These are phyloP conservation scores for Myiotriccus ornatus DNA, from an alignment of 2,797 vertebrate species.

Conservation along the genomic window DNA sequence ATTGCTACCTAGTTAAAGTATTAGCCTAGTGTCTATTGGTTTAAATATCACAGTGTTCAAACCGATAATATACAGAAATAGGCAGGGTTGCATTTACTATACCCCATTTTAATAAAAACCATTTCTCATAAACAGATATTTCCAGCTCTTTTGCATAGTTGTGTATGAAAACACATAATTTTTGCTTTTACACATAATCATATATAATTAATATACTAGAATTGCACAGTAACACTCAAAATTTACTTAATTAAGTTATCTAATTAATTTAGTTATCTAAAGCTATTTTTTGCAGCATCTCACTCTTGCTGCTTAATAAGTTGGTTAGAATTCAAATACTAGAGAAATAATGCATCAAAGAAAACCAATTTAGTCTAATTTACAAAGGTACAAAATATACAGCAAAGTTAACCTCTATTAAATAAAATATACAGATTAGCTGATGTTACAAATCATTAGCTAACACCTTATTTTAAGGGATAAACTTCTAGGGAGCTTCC, in stretches of 20 bases:
- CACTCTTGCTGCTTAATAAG: conserved; percentile 20
- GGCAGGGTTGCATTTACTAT: neutral
- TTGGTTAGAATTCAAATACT: conserved; percentile 50
- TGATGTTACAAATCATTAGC: conserved; percentile 17
- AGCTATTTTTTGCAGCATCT: neutral
- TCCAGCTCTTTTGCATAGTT: conserved; percentile 25
- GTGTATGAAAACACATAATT: neutral
- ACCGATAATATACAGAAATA: conserved; percentile 39
- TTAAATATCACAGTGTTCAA: conserved; percentile 24
- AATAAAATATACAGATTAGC: conserved; percentile 68
- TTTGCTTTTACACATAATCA: conserved; percentile 1
- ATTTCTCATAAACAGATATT: conserved; percentile 47
- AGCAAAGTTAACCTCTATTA: conserved; percentile 71
- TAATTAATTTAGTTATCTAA: neutral
- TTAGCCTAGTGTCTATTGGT: neutral
- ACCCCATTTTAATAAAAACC: conserved; percentile 37
- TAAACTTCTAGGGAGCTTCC: neutral
- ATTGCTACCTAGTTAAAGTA: conserved; percentile 36
- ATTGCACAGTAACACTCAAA: conserved; percentile 10
- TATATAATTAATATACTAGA: conserved; percentile 10
- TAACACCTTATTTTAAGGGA: conserved; percentile 65
- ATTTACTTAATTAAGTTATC: conserved; percentile 30
- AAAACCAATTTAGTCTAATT: conserved; percentile 57
- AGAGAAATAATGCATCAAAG: conserved; percentile 53
- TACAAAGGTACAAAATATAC: conserved; percentile 80